phyloP scores from a whole-genome alignment of 2,888 invertebrate genomes.

The Papilio gigon region DNA sequence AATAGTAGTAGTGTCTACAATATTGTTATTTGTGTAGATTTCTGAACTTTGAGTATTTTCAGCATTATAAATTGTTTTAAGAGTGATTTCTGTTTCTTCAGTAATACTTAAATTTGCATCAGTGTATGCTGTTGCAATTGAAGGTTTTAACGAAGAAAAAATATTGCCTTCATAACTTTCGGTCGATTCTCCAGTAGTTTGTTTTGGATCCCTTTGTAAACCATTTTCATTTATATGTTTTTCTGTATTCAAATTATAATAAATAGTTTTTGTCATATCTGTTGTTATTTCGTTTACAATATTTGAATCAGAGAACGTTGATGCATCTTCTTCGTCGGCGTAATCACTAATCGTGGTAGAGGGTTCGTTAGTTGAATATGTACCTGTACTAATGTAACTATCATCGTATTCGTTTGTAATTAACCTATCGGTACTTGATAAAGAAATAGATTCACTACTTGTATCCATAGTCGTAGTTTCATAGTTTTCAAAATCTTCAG shows the following conservation, averaged over 20 bases:
- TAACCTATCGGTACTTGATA: slow-evolving; percentile 1
- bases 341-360: background rate
- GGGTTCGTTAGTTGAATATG: background rate
- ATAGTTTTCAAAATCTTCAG: slow-evolving; percentile 31
- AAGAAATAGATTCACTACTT: background rate
- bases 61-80: slow-evolving; percentile 5
- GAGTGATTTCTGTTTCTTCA: background rate
- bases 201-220: background rate
- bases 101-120: slow-evolving; percentile 31
- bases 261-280: slow-evolving; percentile 1
- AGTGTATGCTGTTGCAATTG: slow-evolving; percentile 44
- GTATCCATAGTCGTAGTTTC: slow-evolving; percentile 15
- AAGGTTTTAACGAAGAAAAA: slow-evolving; percentile 43
- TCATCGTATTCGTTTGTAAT: background rate
- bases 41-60: background rate
- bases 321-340: background rate
- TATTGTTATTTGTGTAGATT: background rate
- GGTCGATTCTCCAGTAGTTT: slow-evolving; percentile 7
- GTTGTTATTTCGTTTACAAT: background rate
- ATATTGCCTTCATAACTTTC: slow-evolving; percentile 43
- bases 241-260: background rate
- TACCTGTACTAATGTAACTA: background rate
- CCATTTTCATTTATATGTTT: background rate
- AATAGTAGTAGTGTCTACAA: background rate
- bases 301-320: background rate